phyloP scores from a whole-genome alignment of 2,113 vertebrate genomes.

The Periophthalmodon schlosseri region DNA sequence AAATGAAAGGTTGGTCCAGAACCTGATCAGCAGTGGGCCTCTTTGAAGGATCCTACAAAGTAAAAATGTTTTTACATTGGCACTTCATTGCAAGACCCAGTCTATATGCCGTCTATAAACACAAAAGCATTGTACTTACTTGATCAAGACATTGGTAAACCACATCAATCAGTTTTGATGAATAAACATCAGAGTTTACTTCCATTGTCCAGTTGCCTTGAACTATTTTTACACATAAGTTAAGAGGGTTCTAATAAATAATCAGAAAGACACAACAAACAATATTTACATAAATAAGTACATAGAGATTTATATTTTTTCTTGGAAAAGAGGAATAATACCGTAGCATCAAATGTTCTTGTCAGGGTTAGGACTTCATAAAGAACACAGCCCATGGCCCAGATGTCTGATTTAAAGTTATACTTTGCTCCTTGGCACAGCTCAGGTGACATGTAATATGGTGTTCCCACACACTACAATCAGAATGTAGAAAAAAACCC shows the following conservation, averaged over 20 bases:
- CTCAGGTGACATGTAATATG: slow-evolving; percentile 99
- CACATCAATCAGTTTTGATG: slow-evolving; percentile 86
- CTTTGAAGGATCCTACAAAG: slow-evolving; percentile 89
- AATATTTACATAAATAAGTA: neutral
- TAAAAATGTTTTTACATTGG: slow-evolving; percentile 22
- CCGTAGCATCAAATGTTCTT: slow-evolving; percentile 97
- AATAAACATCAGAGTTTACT: slow-evolving; percentile 87
- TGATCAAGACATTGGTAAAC: slow-evolving; percentile 91
- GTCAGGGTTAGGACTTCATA: slow-evolving; percentile 94
- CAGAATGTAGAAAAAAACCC: neutral
- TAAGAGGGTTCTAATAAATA: slow-evolving; percentile 87
- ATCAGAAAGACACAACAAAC: neutral
- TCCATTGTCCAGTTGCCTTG: slow-evolving; percentile 97
- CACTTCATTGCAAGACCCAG: too few species aligned
- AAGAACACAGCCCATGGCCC: slow-evolving; percentile 96
- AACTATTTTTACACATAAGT: slow-evolving; percentile 98
- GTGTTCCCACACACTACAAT: slow-evolving; percentile 93
- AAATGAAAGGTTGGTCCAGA: slow-evolving; percentile 85
- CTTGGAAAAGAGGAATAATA: slow-evolving; percentile 55
- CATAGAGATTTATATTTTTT: neutral
- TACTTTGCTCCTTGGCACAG: slow-evolving; percentile 96
- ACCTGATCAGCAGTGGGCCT: slow-evolving; percentile 91
- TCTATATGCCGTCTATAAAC: neutral
- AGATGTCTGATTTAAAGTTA: slow-evolving; percentile 99
- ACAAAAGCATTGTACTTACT: slow-evolving; percentile 71